Evolutionary conservation across 2,888 invertebrate species (phyloP), one percentile per base, ranked within the genome.

Genomic region (Leucophora obtusa): DNA sequence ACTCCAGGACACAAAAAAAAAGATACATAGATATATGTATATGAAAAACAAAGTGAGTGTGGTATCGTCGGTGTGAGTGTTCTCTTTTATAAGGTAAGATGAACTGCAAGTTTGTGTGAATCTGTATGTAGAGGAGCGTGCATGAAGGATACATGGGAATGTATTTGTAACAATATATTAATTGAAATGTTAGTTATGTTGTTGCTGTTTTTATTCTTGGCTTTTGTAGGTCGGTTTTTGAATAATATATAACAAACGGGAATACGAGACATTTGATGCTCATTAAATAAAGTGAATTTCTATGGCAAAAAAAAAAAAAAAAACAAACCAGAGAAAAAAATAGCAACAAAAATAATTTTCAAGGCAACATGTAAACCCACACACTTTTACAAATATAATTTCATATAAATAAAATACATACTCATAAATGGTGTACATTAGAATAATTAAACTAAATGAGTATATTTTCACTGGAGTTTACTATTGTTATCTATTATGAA

Each of bases 241-340:
- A 88, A 87, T 87, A 87, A 87, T 87, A 83, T 85, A 87, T 87
- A 85, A 85, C 86, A 85, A 87, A 84, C 85, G 87, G 87, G 83
- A 83, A 82, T 80, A 79, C 79, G 76, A 83, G 86, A 87, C 87
- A 87, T 88, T 87, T 87, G 87, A 88, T 87, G 87, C 87, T 87
- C 87, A 87, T 88, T 87, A 88, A 87, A 85, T 87, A 87, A 87
- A 87, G 87, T 87, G 88, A 86, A 87, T 87, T 86, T 82, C 79
- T 79, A 77, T 82, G 75, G 79, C 56, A 66, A 21, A 38, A 70
- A 54, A 56, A 35, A 35, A 53, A 47, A 9, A 38, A 11, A 11
- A 14, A 11, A 38, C 1, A 35, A 38, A 38, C 11, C 8, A 70
- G 24, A 35, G 1, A 0, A 71, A 8, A 59, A 54, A 28, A 50